Base-by-base conservation (phyloP, 2,113 vertebrate species). In the Mastomys coucha region DNA sequence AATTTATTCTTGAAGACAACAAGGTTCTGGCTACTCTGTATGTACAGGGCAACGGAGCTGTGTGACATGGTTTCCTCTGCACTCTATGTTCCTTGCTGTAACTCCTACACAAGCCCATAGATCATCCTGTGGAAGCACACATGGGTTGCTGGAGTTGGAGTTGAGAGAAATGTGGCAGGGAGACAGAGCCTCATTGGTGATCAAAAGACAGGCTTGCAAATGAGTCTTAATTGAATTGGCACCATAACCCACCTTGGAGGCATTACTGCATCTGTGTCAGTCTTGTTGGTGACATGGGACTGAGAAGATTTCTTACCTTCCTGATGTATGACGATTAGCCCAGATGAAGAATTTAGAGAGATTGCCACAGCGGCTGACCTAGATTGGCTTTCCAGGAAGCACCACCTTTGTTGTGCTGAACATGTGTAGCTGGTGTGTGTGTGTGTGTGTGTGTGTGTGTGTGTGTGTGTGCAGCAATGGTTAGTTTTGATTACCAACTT, bases 61-160 rank as follows among this genome's bases (percentile, higher is more conserved):
- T 49, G 26, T 20, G 26, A 24, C 14, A 0, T 9, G 19, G 11
- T 65, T 89, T 39, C 90, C 28, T 36, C 63, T 24, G 31, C 0
- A 24, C 17, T 24, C 42, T 14, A 36, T 0, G 3, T 19, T 69
- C 42, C 19, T 36, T 53, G 5, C 17, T 67, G 17, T 33, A 11
- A 14, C 6, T 7, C 17, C 0, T 33, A 0, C 20, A 7, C 10
- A 19, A 26, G 17, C 51, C 53, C 4, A 36, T 28, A 13, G 16
- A 51, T n/a, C 73, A 24, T 33, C 1, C 14, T 17, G 36, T 88
- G 92, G 90, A 53, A 39, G 53, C 12, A 0, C 42, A 33, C 31
- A 2, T 9, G 5, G 81, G 70, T 60, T 78, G 0, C 76, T 63
- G 45, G 31, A n/a, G 24, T 0, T 0, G 20, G 5, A 28, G 56